phyloP scores from a whole-genome alignment of 2,113 vertebrate genomes.

The Hypocryptadius cinnamomeus region DNA sequence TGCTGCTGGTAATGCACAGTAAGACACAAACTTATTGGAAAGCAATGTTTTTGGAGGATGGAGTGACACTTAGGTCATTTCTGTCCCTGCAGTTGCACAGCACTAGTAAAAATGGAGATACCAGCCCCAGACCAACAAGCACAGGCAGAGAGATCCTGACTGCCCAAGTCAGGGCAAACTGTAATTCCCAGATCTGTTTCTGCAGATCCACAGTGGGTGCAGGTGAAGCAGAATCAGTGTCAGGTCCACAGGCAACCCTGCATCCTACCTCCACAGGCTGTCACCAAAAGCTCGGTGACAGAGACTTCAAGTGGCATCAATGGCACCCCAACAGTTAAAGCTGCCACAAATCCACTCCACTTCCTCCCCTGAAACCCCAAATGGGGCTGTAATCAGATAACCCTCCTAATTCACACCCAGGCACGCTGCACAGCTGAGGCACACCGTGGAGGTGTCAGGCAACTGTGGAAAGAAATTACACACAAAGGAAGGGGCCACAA shows the following conservation, averaged over 20 bases:
- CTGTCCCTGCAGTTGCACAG: background rate
- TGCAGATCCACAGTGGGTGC: background rate
- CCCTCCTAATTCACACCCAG: background rate
- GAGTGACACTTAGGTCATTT: background rate
- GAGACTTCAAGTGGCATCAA: background rate
- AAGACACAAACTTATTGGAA: background rate
- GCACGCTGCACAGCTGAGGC: rapidly evolving
- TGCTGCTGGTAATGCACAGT: background rate
- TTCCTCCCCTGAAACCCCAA: background rate
- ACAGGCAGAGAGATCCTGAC: background rate
- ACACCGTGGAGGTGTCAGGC: background rate
- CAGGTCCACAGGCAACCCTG: background rate
- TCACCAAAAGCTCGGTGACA: background rate
- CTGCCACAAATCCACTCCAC: background rate
- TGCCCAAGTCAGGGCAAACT: background rate
- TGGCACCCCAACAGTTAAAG: background rate
- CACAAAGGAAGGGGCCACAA: background rate
- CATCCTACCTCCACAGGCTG: background rate
- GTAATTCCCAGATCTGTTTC: background rate
- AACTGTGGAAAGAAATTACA: background rate
- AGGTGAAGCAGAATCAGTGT: background rate
- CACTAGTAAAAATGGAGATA: background rate
- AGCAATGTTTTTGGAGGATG: background rate
- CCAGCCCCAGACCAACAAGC: background rate
- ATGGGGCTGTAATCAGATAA: background rate